Percentiles rank a stretch among this genome's conserved stretches.
Evolutionary conservation across 2,888 invertebrate species (phyloP).

Genomic region (Criorhina ranunculi): DNA sequence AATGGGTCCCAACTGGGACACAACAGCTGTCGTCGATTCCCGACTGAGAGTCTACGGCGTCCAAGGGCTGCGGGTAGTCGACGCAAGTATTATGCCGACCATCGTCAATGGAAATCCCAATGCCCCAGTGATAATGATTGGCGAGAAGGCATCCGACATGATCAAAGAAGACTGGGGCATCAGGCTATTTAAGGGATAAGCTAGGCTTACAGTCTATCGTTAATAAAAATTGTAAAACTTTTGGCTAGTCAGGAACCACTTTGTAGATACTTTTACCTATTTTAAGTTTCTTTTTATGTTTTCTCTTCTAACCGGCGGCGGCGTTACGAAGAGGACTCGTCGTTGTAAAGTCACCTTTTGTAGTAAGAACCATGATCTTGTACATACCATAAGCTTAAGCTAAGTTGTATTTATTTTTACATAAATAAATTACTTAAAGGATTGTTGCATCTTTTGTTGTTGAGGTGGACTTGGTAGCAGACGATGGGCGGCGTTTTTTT

Average conservation of each 20-base stretch:
- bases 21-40: conserved; percentile 92
- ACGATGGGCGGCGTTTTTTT: no score
- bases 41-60: conserved; percentile 91
- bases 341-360: neutral
- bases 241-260: conserved; percentile 68
- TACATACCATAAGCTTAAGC: conserved; percentile 53
- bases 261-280: conserved; percentile 52
- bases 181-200: conserved; percentile 51
- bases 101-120: conserved; percentile 96
- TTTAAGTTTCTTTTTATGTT: conserved; percentile 21
- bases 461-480: neutral
- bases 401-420: conserved; percentile 62
- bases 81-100: conserved; percentile 95
- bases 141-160: conserved; percentile 94
- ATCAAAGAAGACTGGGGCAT: conserved; percentile 93
- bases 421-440: conserved; percentile 29
- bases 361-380: conserved; percentile 36
- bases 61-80: conserved; percentile 90
- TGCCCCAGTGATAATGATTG: conserved; percentile 95
- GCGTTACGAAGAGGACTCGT: no score
- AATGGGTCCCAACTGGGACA: conserved; percentile 92
- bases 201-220: neutral
- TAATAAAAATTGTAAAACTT: conserved; percentile 39
- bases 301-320: conserved; percentile 5
- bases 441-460: neutral